Base-by-base conservation (phyloP, 2,113 vertebrate genomes). In the Aviceda subcristata region DNA sequence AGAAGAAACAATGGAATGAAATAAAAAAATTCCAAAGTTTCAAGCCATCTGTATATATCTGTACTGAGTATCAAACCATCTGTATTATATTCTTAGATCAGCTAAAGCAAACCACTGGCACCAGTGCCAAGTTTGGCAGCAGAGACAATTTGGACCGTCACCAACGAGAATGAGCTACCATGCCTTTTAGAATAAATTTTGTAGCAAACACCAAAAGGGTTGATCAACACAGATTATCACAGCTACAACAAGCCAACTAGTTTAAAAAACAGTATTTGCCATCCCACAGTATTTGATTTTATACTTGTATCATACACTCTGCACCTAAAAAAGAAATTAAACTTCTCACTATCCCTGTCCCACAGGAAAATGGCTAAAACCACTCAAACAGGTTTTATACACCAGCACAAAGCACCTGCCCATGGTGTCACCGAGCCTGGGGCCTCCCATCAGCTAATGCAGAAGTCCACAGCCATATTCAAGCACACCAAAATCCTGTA, bases 191-290 rank as follows among this genome's bases (percentile, higher is more conserved):
- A 95, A 97, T 90, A 96, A 82, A 96, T 95, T 96, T 92, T 96
- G 71, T 90, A 97, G 95, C 95, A 97, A 97, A 97, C 96, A 97
- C 93, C 94, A 94, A 97, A 96, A 97, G 96, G 96, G 95, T 96
- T 97, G 96, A 97, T 97, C 96, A 97, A 97, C 96, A 96, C 96
- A 96, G 96, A 96, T 96, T 95, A 97, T 96, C 96, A 96, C 96
- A 96, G 96, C 93, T 93, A 97, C 94, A 96, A 93, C 92, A 93
- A 96, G 96, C 94, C 96, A 97, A 79, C 90, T 92, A 96, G 69
- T 90, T 96, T 95, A 83, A 64, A 91, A 95, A 92, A 92, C 94
- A 97, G 43, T 60, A 93, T 92, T 91, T 94, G 96, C 94, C 96
- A 94, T 92, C 89, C 94, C 96, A 92, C 95, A 89, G 88, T 60